phyloP scores from a whole-genome alignment of 2,797 vertebrate species.

The Alauda arvensis region DNA sequence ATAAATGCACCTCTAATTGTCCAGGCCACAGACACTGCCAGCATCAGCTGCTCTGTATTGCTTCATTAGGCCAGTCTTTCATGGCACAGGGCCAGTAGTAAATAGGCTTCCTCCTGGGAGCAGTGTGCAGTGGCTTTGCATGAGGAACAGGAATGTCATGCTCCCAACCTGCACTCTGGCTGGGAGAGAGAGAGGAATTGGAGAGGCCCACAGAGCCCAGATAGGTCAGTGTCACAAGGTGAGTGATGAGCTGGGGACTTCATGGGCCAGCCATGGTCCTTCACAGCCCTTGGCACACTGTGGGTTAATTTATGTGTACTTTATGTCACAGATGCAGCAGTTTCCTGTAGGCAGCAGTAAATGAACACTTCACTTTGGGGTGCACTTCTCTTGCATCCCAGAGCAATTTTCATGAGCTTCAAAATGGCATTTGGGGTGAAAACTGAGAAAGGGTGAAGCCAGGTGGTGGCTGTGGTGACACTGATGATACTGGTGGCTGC shows the following conservation, averaged over 20 bases:
- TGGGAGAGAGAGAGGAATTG: background rate
- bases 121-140: background rate
- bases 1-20: conserved; percentile 1
- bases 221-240: background rate
- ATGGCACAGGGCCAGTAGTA: background rate
- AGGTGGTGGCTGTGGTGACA: background rate
- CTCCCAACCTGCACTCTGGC: background rate
- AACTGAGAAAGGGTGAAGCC: background rate
- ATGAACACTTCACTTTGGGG: background rate
- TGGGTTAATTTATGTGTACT: background rate
- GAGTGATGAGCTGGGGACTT: background rate
- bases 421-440: background rate
- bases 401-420: background rate
- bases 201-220: background rate
- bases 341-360: background rate
- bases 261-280: background rate
- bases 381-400: background rate
- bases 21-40: background rate
- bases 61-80: conserved; percentile 4
- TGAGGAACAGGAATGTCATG: background rate
- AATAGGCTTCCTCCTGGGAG: conserved; percentile 10
- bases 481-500: background rate
- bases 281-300: background rate
- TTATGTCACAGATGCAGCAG: background rate
- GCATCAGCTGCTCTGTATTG: background rate